Base-by-base conservation (phyloP, 2,113 vertebrate genomes). In the Girardinichthys multiradiatus region DNA sequence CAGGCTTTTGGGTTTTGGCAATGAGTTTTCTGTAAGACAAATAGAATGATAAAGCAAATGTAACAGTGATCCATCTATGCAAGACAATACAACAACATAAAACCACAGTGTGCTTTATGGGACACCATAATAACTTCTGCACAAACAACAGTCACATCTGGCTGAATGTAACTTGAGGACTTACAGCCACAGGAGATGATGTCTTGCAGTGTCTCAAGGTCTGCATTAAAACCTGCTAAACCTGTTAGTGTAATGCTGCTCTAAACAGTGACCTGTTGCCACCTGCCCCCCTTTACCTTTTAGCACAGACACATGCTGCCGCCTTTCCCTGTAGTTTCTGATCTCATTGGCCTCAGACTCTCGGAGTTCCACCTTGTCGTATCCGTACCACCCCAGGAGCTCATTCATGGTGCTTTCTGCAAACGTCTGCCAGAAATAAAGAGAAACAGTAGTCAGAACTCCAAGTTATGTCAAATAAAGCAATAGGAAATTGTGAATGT, bases 341-440 rank as follows among this genome's bases (percentile, higher is more conserved):
- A 97, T 96, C 94, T 99, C 97, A 79, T 96, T 95, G 92, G 97
- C 95, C 90, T 99, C 97, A 2, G 96, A 96, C 68, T 99, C 97
- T 94, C 96, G 94, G 87, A 99, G 62, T 81, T 99, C 97, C 68
- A 98, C 96, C 91, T 97, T 97, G 94, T 99, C 97, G 83, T 99
- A 99, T 72, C 97, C 97, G 79, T 99, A 99, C 98, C 98, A 99
- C 83, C 97, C 97, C 89, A 99, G 95, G 75, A 99, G 95, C 92
- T 99, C 98, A 88, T 99, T 99, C 98, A 99, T 99, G 84, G 98
- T 99, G 93, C 96, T 99, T 89, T 99, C 98, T 82, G 97, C 97
- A 91, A 98, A 99, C 60, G 95, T 98, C 97, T 99, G 91, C 77
- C 95, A 89, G 80, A 78, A 26, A 57, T 62, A 83, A 89, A 85